A percentile compares a stretch with the other conserved stretches of the same genome.
These are phyloP conservation scores for Takifugu ocellatus DNA, from an alignment of 2,797 vertebrate genomes.

Conservation along the genomic window DNA sequence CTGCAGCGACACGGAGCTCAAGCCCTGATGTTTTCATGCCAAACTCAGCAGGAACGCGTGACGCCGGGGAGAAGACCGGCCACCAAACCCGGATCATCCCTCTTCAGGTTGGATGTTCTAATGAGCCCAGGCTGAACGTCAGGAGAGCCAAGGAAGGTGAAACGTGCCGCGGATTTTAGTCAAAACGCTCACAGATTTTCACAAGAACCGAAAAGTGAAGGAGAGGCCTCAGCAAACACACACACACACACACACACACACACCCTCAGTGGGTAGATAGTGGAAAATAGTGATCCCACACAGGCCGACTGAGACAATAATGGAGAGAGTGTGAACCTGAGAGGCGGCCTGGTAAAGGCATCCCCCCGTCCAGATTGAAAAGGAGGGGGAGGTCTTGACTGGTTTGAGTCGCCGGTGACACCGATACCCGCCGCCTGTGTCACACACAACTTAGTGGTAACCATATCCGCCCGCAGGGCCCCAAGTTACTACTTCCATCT, in stretches of 20 bases:
- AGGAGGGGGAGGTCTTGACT: constrained; percentile 40
- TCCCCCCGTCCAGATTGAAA: constrained; percentile 55
- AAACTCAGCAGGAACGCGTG: constrained; percentile 13
- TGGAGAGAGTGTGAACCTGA: constrained; percentile 56
- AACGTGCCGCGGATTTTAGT: too few relatives aligned
- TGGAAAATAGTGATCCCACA: constrained; percentile 54
- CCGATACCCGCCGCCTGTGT: constrained; percentile 60
- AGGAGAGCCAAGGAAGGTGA: too few relatives aligned
- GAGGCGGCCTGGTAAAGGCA: constrained; percentile 57
- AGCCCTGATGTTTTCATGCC: background rate
- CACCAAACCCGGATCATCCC: too few relatives aligned
- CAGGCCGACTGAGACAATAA: constrained; percentile 55
- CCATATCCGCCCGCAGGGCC: constrained; percentile 50
- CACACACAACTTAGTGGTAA: constrained; percentile 67
- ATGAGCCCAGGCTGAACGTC: too few relatives aligned
- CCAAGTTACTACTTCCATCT: constrained; percentile 65
- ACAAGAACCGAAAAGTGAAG: too few relatives aligned
- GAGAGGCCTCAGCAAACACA: constrained; percentile 4
- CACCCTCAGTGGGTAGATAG: constrained; percentile 26
- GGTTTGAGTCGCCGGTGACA: constrained; percentile 62
- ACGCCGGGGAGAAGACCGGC: too few relatives aligned
- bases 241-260: constrained; percentile 10
- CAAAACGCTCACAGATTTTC: too few relatives aligned
- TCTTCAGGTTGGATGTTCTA: too few relatives aligned
- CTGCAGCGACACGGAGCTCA: constrained; percentile 7